Base-by-base conservation (phyloP, 2,113 vertebrate species). In the Pavo muticus region DNA sequence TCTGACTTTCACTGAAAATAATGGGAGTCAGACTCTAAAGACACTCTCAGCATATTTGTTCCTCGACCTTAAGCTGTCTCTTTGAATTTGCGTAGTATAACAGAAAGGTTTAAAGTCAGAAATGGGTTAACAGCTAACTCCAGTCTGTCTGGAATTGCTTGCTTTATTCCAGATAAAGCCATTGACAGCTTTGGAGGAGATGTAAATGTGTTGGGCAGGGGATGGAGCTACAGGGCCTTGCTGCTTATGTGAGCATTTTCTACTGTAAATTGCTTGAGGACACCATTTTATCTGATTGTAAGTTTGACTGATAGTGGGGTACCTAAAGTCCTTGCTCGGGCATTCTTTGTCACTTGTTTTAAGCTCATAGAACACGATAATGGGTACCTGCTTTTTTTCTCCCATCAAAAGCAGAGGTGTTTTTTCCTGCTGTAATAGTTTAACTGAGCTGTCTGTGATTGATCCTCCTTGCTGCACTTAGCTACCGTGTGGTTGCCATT, bases 311-410 rank as follows among this genome's bases (percentile, higher is more conserved):
- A 77, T 47, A 25, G 47, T 35, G 79, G 60, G 19, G 56, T 52
- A 61, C 57, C 52, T 67, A 7, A 56, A 83, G 63, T 78, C 23
- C 39, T 82, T 42, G 25, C 9, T 44, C 19, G 83, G 50, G 10
- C 35, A 29, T 72, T 80, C 64, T 84, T 84, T 84, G 68, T 84
- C 60, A 77, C 81, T 87, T 88, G 84, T 74, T 84, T 70, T 65
- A 84, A 74, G 60, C 39, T 81, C 70, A 37, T 60, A 78, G 88
- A 90, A 82, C 32, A 40, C 25, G 21, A 71, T 54, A 77, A 74
- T 23, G 56, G 47, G 67, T 14, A 69, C 54, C 11, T 85, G 81
- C 64, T 64, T 91, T 80, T 61, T 57, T 84, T 71, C 70, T 87
- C 74, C 68, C 37, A 47, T 57, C 1, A 4, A 59, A 35, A 10